Evolutionary conservation across 2,888 invertebrate genomes (phyloP).

Genomic region (Thelaira solivaga): DNA sequence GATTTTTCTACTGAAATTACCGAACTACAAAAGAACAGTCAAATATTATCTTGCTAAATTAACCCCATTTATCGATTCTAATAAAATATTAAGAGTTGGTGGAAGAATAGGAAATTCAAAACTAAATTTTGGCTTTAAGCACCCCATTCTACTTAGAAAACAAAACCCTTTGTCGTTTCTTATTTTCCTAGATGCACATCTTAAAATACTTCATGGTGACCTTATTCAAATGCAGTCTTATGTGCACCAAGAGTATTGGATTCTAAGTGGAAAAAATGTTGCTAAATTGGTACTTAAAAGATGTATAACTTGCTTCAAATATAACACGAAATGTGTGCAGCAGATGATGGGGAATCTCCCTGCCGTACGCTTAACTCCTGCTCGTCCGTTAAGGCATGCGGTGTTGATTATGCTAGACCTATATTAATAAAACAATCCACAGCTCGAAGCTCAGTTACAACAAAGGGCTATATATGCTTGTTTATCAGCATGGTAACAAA

Average conservation of each 20-base stretch:
- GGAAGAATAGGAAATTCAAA: constrained; percentile 41
- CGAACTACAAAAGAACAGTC: not conserved
- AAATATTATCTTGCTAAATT: not conserved
- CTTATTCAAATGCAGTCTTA: constrained; percentile 30
- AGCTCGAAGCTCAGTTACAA: not conserved
- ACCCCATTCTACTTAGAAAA: constrained; percentile 37
- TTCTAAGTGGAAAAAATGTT: constrained; percentile 14
- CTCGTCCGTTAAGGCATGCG: constrained; percentile 15
- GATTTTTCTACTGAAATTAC: constrained; percentile 17
- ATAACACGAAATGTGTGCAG: constrained; percentile 27
- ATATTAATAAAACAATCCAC: constrained; percentile 36
- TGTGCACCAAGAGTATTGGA: constrained; percentile 36
- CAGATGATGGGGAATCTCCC: constrained; percentile 43
- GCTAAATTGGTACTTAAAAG: constrained; percentile 20
- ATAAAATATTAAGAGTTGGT: constrained; percentile 30
- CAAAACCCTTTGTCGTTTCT: constrained; percentile 26
- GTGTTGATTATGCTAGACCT: constrained; percentile 48
- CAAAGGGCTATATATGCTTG: constrained; percentile 36
- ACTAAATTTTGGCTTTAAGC: constrained; percentile 7
- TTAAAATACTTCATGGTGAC: not conserved
- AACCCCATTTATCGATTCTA: constrained; percentile 24
- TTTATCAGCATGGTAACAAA: constrained; percentile 24
- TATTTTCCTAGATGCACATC: constrained; percentile 18
- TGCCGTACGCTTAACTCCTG: not conserved
- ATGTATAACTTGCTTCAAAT: constrained; percentile 33